Evolutionary conservation across 2,797 vertebrate genomes (phyloP).

Genomic region (Acanthornis magna): DNA sequence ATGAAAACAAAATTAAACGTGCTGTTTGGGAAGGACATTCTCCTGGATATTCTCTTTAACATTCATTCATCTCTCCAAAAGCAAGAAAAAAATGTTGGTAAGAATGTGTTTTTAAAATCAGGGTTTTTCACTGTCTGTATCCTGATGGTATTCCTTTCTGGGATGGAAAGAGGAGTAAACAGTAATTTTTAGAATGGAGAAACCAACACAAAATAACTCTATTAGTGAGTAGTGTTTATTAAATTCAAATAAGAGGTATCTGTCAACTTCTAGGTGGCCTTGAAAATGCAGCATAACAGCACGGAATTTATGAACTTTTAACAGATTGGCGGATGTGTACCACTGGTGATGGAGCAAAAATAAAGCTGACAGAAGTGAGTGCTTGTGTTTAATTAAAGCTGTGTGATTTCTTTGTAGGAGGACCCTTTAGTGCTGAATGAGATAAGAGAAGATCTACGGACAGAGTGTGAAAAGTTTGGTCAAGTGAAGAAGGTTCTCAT

Average conservation of each 20-base stretch:
- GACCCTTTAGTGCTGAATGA: conserved; percentile 95
- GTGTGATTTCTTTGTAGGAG: conserved; percentile 77
- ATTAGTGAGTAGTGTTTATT: neutral
- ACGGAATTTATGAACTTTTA: neutral
- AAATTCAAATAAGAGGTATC: neutral
- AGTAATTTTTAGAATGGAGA: neutral
- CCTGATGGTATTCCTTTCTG: neutral
- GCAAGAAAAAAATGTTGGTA: neutral
- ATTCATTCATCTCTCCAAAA: neutral
- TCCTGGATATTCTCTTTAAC: neutral
- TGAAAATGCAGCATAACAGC: neutral
- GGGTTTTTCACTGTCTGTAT: neutral
- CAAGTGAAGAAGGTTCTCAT: conserved; percentile 94
- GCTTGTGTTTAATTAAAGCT: neutral
- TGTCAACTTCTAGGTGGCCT: neutral
- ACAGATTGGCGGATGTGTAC: neutral
- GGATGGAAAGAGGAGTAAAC: neutral
- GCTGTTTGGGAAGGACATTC: neutral
- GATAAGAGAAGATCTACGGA: conserved; percentile 91
- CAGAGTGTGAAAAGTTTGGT: conserved; percentile 97
- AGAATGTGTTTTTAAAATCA: neutral
- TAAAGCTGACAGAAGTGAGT: neutral
- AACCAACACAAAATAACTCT: neutral
- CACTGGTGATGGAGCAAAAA: neutral
- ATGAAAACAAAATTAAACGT: neutral